A percentile compares a stretch with the other conserved stretches of the same genome.
Conservation (phyloP, 2,888 invertebrate genomes). For the Ommatoiulus sabulosus region DNA sequence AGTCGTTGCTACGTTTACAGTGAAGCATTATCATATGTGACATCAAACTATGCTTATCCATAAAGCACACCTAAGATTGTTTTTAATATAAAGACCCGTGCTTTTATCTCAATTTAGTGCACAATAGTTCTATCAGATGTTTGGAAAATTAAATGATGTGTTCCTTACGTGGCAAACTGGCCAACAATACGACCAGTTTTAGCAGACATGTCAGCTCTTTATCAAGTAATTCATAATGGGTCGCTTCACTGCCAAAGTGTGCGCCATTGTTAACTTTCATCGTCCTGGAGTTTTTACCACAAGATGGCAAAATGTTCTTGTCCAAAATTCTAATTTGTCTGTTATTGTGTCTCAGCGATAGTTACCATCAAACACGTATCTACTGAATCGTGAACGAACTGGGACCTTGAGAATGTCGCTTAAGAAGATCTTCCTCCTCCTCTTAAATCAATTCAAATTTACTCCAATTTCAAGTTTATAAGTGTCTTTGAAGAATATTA, state of each 20-base stretch:
- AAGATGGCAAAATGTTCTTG: neutral
- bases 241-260: conserved; percentile 4
- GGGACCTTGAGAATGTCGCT: neutral
- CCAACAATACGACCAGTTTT: neutral
- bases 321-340: conserved; percentile 15
- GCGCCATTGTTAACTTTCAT: neutral
- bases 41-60: neutral
- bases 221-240: neutral
- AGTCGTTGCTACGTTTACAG: neutral
- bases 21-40: neutral
- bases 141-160: neutral
- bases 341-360: neutral
- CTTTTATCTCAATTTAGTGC: neutral
- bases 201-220: neutral
- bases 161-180: neutral
- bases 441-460: conserved; percentile 6
- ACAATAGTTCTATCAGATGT: neutral
- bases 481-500: conserved; percentile 2
- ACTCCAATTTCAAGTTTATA: conserved; percentile 18
- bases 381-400: neutral
- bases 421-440: neutral
- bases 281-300: neutral
- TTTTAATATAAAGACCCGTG: neutral
- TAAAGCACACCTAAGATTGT: neutral
- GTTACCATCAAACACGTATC: neutral